These are phyloP conservation scores for Lithosia quadra DNA, from an alignment of 2,888 invertebrate genomes.

Conservation along the genomic window DNA sequence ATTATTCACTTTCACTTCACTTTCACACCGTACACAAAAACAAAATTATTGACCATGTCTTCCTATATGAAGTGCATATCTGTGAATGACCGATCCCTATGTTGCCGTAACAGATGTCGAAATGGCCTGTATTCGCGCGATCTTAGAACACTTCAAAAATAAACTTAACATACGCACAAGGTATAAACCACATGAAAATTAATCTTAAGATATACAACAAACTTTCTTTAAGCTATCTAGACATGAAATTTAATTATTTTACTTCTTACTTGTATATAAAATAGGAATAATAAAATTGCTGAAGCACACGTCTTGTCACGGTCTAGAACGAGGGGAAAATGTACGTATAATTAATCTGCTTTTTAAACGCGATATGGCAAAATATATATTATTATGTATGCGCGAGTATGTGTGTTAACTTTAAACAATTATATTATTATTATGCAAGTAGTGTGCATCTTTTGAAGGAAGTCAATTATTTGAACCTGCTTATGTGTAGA, in stretches of 20 bases:
- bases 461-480: background rate
- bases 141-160: slow-evolving; percentile 70
- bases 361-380: slow-evolving; percentile 60
- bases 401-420: slow-evolving; percentile 40
- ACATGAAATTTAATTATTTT: slow-evolving; percentile 23
- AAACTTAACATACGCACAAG: slow-evolving; percentile 59
- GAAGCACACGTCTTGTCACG: slow-evolving; percentile 68
- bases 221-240: slow-evolving; percentile 30
- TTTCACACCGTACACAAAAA: slow-evolving; percentile 36
- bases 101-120: slow-evolving; percentile 71
- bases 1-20: slow-evolving; percentile 62
- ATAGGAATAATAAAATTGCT: slow-evolving; percentile 39
- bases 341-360: slow-evolving; percentile 63
- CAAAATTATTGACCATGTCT: slow-evolving; percentile 71
- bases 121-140: slow-evolving; percentile 73
- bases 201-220: slow-evolving; percentile 61
- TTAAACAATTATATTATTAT: slow-evolving; percentile 42
- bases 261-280: slow-evolving; percentile 33
- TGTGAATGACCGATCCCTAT: slow-evolving; percentile 64
- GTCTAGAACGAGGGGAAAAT: slow-evolving; percentile 71
- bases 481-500: background rate
- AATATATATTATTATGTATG: slow-evolving; percentile 53
- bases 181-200: slow-evolving; percentile 44
- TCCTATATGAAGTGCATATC: slow-evolving; percentile 63
- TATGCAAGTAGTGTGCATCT: slow-evolving; percentile 26